phyloP scores from a whole-genome alignment of 2,888 invertebrate species.

The Neoascia interrupta region DNA sequence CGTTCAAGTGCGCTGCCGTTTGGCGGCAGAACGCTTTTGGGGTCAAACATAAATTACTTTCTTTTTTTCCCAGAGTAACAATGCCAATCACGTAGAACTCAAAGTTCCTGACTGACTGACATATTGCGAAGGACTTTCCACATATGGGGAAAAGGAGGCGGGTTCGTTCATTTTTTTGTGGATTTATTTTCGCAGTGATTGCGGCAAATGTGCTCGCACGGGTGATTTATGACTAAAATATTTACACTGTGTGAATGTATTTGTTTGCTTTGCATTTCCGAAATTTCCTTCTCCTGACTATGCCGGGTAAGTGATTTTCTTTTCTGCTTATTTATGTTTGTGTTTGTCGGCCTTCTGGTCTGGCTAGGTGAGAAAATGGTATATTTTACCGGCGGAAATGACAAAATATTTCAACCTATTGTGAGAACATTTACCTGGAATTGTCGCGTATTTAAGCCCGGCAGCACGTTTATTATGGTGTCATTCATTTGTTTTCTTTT shows the following conservation, averaged over 20 bases:
- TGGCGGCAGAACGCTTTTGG: constrained; percentile 49
- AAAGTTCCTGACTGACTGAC: constrained; percentile 60
- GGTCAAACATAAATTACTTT: constrained; percentile 68
- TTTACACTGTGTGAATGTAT: constrained; percentile 46
- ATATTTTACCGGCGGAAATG: constrained; percentile 39
- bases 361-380: constrained; percentile 26
- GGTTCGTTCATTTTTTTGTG: not conserved
- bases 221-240: constrained; percentile 64
- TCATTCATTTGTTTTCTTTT: too few species aligned
- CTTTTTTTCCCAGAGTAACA: constrained; percentile 54
- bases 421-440: constrained; percentile 30
- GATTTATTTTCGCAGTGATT: constrained; percentile 40
- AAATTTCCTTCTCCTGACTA: constrained; percentile 49
- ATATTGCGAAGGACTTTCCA: constrained; percentile 55
- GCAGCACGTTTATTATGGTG: too few species aligned
- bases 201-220: constrained; percentile 61
- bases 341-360: not conserved
- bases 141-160: not conserved
- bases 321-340: not conserved
- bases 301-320: constrained; percentile 49
- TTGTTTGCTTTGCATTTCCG: constrained; percentile 54
- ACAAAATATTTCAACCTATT: constrained; percentile 43
- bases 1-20: constrained; percentile 47
- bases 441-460: constrained; percentile 22
- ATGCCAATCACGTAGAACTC: constrained; percentile 67